Evolutionary conservation across 2,797 vertebrate genomes (phyloP), one percentile per base, ranked within the genome.

Genomic region (Luscinia luscinia): DNA sequence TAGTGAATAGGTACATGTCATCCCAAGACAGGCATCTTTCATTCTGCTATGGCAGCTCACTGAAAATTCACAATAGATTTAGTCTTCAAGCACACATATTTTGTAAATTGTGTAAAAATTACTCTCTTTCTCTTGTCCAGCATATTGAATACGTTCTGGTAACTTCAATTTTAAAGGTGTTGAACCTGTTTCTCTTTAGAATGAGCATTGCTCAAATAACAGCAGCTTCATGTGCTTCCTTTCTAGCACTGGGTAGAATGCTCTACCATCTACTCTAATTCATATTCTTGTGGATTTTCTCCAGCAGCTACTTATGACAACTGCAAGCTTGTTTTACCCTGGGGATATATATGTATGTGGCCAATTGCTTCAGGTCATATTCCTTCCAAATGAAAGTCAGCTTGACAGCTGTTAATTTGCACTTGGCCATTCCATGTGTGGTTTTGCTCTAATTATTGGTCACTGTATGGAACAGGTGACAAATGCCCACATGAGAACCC

Each of bases 321-420:
- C 62, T 48, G 46, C 75, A 62, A 61, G 67, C 74, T 89, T 76
- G 63, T 67, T 83, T 95, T 88, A 84, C 95, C 76, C 78, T 61
- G 78, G 84, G 90, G 84, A 84, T 67, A 57, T 93, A 72, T 87
- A 68, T 55, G 41, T 77, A 75, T 49, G 61, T 91, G 82, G 58
- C 61, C 55, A 48, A 46, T 92, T 95, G 89, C 87, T 95, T 83
- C 87, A 85, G 79, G 90, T 94, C 62, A 85, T 49, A 68, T 32
- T 85, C 63, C 84, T 81, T 90, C 83, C 77, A 87, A 92, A 93
- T 94, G 69, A 69, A 92, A 91, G 87, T 69, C 79, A 93, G 38
- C 32, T 41, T 82, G 78, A 86, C 77, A 88, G 67, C 68, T 95
- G 87, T 90, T 97, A 89, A 95, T 94, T 89, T 96, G 57, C 83